These are phyloP conservation scores for Argentina silus DNA, from an alignment of 2,797 vertebrate genomes.

Conservation along the genomic window DNA sequence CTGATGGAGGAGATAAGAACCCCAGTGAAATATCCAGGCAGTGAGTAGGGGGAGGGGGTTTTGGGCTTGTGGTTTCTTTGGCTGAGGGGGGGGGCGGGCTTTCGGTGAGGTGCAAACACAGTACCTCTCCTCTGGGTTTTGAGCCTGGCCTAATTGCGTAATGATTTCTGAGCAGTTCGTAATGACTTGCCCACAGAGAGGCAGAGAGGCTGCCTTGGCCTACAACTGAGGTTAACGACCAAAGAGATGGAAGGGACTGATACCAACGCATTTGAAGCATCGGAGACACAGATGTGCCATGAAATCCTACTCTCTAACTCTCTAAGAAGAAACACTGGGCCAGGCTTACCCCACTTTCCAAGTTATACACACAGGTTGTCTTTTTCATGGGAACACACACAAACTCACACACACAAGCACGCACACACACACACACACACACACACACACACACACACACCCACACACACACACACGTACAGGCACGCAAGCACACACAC, in stretches of 20 bases:
- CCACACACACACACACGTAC: no score
- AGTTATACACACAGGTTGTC: no score
- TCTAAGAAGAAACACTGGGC: neutral
- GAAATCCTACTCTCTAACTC: constrained; percentile 12
- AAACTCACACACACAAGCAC: constrained; percentile 48
- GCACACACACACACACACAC: constrained; percentile 46
- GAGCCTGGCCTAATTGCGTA: constrained; percentile 53
- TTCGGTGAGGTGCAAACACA: constrained; percentile 29
- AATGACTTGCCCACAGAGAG: constrained; percentile 33
- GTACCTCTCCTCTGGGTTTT: constrained; percentile 52
- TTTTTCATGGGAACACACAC: neutral
- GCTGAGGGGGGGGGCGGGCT: constrained; percentile 13
- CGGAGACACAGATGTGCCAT: constrained; percentile 27
- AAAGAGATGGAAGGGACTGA: constrained; percentile 73
- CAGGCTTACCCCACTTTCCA: no score
- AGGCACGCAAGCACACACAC: neutral
- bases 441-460: no score
- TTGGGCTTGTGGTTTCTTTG: neutral
- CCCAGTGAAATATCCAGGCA: neutral
- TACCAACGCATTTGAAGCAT: constrained; percentile 58
- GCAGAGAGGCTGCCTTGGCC: constrained; percentile 57
- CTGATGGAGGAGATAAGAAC: constrained; percentile 30
- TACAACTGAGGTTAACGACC: constrained; percentile 72
- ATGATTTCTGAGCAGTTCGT: constrained; percentile 49
- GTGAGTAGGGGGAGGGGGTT: neutral